phyloP scores from a whole-genome alignment of 2,797 vertebrate species.

The Alfaro cultratus region DNA sequence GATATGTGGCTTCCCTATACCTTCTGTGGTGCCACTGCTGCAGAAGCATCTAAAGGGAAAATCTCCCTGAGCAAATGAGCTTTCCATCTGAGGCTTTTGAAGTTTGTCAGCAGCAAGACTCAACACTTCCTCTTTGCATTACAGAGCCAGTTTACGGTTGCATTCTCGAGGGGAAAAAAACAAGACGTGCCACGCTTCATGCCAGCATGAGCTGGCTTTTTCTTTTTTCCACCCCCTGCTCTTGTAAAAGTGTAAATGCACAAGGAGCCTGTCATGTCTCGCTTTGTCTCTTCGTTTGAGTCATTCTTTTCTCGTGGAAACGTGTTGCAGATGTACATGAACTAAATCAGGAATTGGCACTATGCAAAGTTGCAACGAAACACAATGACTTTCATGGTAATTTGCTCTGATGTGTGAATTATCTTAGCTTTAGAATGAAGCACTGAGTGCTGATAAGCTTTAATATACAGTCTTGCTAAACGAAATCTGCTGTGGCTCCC shows the following conservation, averaged over 20 bases:
- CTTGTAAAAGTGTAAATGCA: constrained; percentile 1
- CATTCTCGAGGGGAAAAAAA: constrained; percentile 62
- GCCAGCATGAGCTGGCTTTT: constrained; percentile 28
- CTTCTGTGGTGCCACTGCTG: constrained; percentile 61
- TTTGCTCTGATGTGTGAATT: constrained; percentile 37
- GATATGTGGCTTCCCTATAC: constrained; percentile 44
- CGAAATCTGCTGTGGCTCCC: not conserved
- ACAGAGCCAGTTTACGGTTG: constrained; percentile 72
- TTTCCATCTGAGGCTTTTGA: constrained; percentile 79
- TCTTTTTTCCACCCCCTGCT: not conserved
- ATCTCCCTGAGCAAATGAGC: constrained; percentile 74
- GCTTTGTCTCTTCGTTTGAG: not conserved
- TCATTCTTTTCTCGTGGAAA: not conserved
- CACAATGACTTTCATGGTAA: constrained; percentile 33
- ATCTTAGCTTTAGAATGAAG: constrained; percentile 28
- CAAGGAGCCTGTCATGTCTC: constrained; percentile 10
- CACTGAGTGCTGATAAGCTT: constrained; percentile 29
- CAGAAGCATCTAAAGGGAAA: constrained; percentile 79
- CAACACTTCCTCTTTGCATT: constrained; percentile 79
- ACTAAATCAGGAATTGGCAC: constrained; percentile 1
- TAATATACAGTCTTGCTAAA: constrained; percentile 36
- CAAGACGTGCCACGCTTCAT: constrained; percentile 78
- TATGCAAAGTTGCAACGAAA: constrained; percentile 27
- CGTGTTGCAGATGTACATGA: not conserved
- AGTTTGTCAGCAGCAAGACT: constrained; percentile 73